phyloP scores from a whole-genome alignment of 2,888 invertebrate species.

The Cantharis rufa region DNA sequence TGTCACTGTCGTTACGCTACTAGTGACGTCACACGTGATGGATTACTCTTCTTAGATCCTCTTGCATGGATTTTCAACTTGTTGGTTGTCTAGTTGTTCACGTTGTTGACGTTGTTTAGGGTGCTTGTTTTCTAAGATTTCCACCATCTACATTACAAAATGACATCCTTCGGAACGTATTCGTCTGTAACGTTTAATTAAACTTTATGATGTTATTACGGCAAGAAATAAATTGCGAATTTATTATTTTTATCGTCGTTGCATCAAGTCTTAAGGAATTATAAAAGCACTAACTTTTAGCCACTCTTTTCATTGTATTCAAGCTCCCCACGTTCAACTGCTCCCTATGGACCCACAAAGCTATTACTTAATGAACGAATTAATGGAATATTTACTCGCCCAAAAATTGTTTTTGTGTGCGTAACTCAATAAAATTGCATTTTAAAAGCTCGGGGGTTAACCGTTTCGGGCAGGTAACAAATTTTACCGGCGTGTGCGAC shows the following conservation, averaged over 20 bases:
- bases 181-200: background rate
- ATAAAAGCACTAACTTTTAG: slow-evolving; percentile 18
- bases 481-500: background rate
- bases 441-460: background rate
- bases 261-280: slow-evolving; percentile 12
- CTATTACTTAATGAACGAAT: slow-evolving; percentile 35
- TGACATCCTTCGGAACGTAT: background rate
- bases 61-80: slow-evolving; percentile 50
- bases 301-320: slow-evolving; percentile 22
- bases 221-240: background rate
- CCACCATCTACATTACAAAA: slow-evolving; percentile 30
- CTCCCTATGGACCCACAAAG: slow-evolving; percentile 30
- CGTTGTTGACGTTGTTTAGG: slow-evolving; percentile 38
- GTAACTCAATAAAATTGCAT: slow-evolving; percentile 12
- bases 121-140: slow-evolving; percentile 32
- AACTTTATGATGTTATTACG: background rate
- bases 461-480: background rate
- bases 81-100: slow-evolving; percentile 49
- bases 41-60: slow-evolving; percentile 52
- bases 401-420: slow-evolving; percentile 26
- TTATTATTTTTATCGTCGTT: background rate
- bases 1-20: slow-evolving; percentile 56
- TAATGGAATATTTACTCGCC: slow-evolving; percentile 31
- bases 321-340: slow-evolving; percentile 26
- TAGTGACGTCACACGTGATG: slow-evolving; percentile 53